Percentiles rank a stretch among this genome's conserved stretches.
These are phyloP conservation scores for Atractosteus spatula DNA, from an alignment of 2,113 vertebrate genomes.

Conservation along the genomic window DNA sequence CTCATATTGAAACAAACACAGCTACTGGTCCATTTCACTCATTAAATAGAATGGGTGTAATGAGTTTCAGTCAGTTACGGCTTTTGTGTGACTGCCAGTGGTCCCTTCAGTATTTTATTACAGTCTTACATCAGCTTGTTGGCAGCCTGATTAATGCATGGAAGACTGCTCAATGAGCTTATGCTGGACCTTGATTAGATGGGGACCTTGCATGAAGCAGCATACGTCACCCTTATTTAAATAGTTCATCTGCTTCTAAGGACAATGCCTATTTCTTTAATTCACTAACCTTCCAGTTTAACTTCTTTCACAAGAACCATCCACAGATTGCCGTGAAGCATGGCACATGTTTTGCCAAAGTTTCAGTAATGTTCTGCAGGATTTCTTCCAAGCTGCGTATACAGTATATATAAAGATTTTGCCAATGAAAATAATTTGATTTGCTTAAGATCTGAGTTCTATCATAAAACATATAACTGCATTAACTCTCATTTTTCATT, in stretches of 20 bases:
- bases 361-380: too few relatives aligned
- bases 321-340: slow-evolving; percentile 21
- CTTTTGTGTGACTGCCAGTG: slow-evolving; percentile 20
- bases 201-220: slow-evolving; percentile 32
- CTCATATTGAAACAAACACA: slow-evolving; percentile 20
- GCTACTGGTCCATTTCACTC: slow-evolving; percentile 45
- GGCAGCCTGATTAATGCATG: slow-evolving; percentile 38
- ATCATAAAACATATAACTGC: too few relatives aligned
- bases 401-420: too few relatives aligned
- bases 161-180: slow-evolving; percentile 40
- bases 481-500: too few relatives aligned
- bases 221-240: slow-evolving; percentile 64
- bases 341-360: too few relatives aligned
- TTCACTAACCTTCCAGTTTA: slow-evolving; percentile 45
- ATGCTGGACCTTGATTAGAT: slow-evolving; percentile 41
- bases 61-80: slow-evolving; percentile 49
- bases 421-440: too few relatives aligned
- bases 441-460: too few relatives aligned
- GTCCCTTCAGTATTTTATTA: slow-evolving; percentile 53
- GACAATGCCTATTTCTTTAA: slow-evolving; percentile 68
- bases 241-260: slow-evolving; percentile 59
- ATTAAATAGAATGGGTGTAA: slow-evolving; percentile 38
- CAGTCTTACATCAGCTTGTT: slow-evolving; percentile 28
- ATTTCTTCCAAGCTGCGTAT: too few relatives aligned
- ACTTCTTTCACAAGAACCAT: slow-evolving; percentile 49